Conservation (phyloP, 2,113 vertebrate genomes). For the Cromileptes altivelis region DNA sequence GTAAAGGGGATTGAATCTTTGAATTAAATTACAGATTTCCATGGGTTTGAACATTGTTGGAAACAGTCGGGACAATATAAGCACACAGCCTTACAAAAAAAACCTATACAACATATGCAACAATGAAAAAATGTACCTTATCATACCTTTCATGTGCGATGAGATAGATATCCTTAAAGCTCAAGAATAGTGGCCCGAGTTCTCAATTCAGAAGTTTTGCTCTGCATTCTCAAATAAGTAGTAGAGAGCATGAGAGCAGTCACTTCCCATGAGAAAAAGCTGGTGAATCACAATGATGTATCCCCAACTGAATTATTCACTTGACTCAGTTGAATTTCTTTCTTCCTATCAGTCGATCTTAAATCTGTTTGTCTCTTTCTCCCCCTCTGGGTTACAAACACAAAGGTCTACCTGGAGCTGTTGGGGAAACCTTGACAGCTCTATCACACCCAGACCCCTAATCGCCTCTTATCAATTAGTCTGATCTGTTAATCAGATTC, state of each 20-base stretch:
- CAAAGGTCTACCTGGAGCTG: neutral
- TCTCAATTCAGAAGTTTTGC: conserved; percentile 6
- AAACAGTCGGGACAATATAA: too few relatives aligned
- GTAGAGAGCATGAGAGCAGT: neutral
- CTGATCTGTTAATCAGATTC: conserved; percentile 16
- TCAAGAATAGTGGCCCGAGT: neutral
- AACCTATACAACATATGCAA: too few relatives aligned
- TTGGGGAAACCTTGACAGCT: neutral
- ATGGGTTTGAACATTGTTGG: too few relatives aligned
- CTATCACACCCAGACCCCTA: neutral
- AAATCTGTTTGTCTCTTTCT: conserved; percentile 10
- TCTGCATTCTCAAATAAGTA: conserved; percentile 11
- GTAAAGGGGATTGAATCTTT: neutral
- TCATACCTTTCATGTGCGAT: neutral
- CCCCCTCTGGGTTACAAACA: neutral
- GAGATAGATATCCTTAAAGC: neutral
- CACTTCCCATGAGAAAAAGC: neutral
- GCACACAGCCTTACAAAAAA: too few relatives aligned
- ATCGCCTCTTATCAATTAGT: conserved; percentile 10
- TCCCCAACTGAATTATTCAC: neutral
- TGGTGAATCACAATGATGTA: neutral
- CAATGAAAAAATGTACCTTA: too few relatives aligned
- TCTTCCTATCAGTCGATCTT: neutral
- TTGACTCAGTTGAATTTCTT: neutral
- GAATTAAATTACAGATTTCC: neutral